Base-by-base conservation (phyloP, 2,113 vertebrate species). In the Perognathus longimembris region DNA sequence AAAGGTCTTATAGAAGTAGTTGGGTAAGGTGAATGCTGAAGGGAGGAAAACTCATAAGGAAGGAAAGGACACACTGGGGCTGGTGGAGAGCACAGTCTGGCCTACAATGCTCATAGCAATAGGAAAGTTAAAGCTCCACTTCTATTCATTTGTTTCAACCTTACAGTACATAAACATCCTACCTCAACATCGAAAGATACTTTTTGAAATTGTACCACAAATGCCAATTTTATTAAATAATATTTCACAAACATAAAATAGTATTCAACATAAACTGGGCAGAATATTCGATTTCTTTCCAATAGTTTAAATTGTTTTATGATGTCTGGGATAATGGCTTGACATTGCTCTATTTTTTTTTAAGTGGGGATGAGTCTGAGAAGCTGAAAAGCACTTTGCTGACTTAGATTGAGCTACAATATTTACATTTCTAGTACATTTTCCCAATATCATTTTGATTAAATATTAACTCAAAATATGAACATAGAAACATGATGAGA, bases 381-480 rank as follows among this genome's bases (percentile, higher is more conserved):
- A 86, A 76, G 71, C 34, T 66, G 40, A 42, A 75, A 70, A 76
- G 5, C 17, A 57, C 42, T 89, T 70, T 74, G 10, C 34, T 74
- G 32, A 81, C 20, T 92, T 83, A 70, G 70, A 22, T 15, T 79
- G 50, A 59, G 3, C 45, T 85, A 21, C 1, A 67, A 42, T 54
- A 86, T 42, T 64, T 91, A 54, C 3, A 75, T 50, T 75, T 66
- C 22, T 20, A 79, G 32, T 70, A 18, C 0, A 28, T 69, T 66
- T 92, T 80, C 30, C 76, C 45, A 54, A 12, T 91, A 78, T 67
- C 6, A 76, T 83, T 79, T 66, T 70, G 11, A 81, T 73, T 92
- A 77, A 89, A 40, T 86, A 34, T 80, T 45, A 96, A 81, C 69
- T 77, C 32, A 71, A 75, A 88, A 85, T 83, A 80, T 83, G 73